phyloP scores from a whole-genome alignment of 2,888 invertebrate species.

The Metacarcinus magister region DNA sequence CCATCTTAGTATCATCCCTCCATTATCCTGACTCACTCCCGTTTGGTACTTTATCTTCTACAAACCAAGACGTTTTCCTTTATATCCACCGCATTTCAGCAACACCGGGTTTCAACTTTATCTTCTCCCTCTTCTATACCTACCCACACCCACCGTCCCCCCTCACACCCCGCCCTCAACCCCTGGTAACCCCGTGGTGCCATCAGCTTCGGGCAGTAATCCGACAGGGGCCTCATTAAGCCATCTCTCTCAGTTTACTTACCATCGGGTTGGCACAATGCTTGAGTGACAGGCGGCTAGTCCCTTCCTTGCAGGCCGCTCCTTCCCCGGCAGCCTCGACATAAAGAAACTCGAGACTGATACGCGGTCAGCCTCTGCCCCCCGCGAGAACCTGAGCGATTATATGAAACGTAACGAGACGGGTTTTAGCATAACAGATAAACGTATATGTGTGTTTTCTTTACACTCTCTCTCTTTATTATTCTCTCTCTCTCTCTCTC shows the following conservation, averaged over 20 bases:
- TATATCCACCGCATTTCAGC: neutral
- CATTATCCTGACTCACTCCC: neutral
- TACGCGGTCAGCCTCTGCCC: neutral
- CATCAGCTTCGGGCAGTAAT: slow-evolving; percentile 61
- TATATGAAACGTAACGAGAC: slow-evolving; percentile 34
- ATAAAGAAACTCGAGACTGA: slow-evolving; percentile 11
- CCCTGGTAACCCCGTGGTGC: neutral
- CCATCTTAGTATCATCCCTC: neutral
- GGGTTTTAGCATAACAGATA: neutral
- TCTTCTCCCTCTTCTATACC: neutral
- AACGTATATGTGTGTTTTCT: neutral
- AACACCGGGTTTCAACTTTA: neutral
- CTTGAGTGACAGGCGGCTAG: slow-evolving; percentile 50
- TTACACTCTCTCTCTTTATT: neutral
- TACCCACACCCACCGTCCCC: neutral
- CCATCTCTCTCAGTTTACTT: slow-evolving; percentile 64
- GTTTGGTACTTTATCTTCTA: neutral
- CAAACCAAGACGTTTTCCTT: neutral
- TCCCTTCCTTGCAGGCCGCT: slow-evolving; percentile 18
- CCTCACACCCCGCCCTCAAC: neutral
- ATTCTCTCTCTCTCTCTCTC: neutral
- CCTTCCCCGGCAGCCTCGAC: slow-evolving; percentile 11
- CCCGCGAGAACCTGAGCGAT: neutral
- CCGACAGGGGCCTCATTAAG: slow-evolving; percentile 61
- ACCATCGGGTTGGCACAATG: slow-evolving; percentile 59